phyloP scores from a whole-genome alignment of 2,888 invertebrate species.

The Tineola bisselliella region DNA sequence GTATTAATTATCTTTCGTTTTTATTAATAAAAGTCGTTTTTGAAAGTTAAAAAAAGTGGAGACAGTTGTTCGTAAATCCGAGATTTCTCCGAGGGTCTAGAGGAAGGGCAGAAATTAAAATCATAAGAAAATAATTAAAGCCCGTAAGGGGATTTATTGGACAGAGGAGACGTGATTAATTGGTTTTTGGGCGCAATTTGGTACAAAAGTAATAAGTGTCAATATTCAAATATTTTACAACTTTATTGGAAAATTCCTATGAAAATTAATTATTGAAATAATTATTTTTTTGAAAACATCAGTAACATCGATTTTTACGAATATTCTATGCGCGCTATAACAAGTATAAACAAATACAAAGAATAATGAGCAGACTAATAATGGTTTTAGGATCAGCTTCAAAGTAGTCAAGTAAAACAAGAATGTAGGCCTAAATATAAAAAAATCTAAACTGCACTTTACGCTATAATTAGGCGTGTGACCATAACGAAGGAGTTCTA shows the following conservation, averaged over 20 bases:
- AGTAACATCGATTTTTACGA: not conserved
- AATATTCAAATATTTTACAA: slow-evolving; percentile 49
- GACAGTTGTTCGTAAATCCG: slow-evolving; percentile 39
- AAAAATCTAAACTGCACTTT: too few relatives aligned
- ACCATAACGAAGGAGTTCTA: too few relatives aligned
- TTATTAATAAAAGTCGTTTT: slow-evolving; percentile 63
- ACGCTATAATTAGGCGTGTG: too few relatives aligned
- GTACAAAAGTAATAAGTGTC: slow-evolving; percentile 61
- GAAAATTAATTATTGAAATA: slow-evolving; percentile 27
- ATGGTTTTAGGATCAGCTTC: too few relatives aligned
- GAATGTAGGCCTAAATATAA: too few relatives aligned
- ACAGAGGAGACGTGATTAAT: slow-evolving; percentile 63
- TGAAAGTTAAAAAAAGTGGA: slow-evolving; percentile 44
- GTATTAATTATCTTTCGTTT: slow-evolving; percentile 64
- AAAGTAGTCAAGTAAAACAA: too few relatives aligned
- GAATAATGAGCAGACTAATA: too few relatives aligned
- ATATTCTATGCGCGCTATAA: too few relatives aligned
- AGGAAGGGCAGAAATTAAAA: slow-evolving; percentile 55
- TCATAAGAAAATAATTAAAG: slow-evolving; percentile 69
- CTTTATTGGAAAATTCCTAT: slow-evolving; percentile 44
- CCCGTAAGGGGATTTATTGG: slow-evolving; percentile 66
- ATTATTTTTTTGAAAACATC: slow-evolving; percentile 27
- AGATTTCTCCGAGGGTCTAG: slow-evolving; percentile 23
- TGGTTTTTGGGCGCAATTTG: slow-evolving; percentile 52
- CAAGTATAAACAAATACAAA: too few relatives aligned